These are phyloP conservation scores for Philotrypesis tridentata DNA, from an alignment of 1,140 invertebrate species.

Conservation along the genomic window DNA sequence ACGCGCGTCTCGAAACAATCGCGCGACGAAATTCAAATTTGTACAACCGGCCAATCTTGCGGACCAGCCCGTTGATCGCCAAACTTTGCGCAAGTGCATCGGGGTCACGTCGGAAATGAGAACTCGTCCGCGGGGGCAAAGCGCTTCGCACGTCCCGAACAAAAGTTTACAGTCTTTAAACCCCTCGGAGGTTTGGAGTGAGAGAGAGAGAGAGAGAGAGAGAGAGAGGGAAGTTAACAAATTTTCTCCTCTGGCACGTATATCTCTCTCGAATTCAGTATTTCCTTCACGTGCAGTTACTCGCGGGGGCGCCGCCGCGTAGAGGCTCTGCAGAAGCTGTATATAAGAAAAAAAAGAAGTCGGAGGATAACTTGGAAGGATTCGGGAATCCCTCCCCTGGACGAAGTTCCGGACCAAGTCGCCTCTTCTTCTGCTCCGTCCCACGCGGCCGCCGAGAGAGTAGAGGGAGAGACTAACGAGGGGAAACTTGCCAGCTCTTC, in stretches of 20 bases:
- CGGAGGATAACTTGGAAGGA: constrained; percentile 13
- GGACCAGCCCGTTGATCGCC: background rate
- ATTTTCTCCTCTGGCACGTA: background rate
- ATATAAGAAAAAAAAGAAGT: constrained; percentile 18
- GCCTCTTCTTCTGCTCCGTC: background rate
- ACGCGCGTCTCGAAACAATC: background rate
- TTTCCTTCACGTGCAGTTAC: constrained; percentile 1
- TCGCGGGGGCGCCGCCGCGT: too few species aligned
- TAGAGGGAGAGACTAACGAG: background rate
- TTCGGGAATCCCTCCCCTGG: background rate
- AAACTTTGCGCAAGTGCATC: background rate
- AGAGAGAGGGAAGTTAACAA: background rate
- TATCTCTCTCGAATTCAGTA: background rate
- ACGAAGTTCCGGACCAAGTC: background rate
- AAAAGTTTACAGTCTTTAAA: background rate
- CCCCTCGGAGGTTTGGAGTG: background rate
- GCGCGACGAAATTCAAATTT: background rate
- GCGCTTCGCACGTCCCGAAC: background rate
- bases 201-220: too few species aligned
- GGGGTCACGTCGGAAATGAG: background rate
- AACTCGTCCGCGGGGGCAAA: background rate
- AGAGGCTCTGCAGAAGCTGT: background rate
- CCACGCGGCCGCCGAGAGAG: background rate
- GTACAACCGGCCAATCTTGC: background rate
- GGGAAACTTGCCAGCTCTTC: background rate